Evolutionary conservation across 2,888 invertebrate genomes (phyloP), one percentile per base, ranked within the genome.

Genomic region (Subacronicta megacephala): DNA sequence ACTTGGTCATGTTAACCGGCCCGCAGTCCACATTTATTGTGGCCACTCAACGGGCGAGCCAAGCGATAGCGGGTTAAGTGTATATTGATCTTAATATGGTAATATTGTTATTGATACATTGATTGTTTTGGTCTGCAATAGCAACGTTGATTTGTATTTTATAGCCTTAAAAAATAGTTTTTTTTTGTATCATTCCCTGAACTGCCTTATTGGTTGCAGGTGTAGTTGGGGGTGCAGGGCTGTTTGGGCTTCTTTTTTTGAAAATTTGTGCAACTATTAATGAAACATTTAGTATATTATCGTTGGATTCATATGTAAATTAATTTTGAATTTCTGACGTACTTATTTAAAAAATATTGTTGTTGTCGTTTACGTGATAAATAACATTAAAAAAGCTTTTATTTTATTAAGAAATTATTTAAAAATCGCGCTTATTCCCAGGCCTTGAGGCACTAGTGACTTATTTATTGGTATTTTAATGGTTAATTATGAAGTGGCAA

Each of bases 31-130:
- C 42, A 56, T 59, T 64, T 62, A 72, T 68, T 63, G 68, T 72
- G 61, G 57, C 45, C 59, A 69, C 63, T 62, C 62, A 62, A 64
- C 59, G 52, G 55, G 62, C 61, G 63, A 63, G 62, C 64, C 54
- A 47, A 45, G 46, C 55, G 61, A 62, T 66, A 57, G 60, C 52
- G 59, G 47, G 63, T 64, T 72, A 64, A 70, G 72, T 64, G 70
- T 42, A 54, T 59, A 58, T 47, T 61, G 55, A 50, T 47, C 38
- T 47, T 44, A 47, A 35, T 60, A 41, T 36, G 12, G 20, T 43
- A 38, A 38, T 52, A 59, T 49, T 49, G 42, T 37, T 52, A 59
- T 49, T 49, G 42, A 66, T 51, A 23, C 29, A 51, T 60, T 51
- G 33, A 26, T 45, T 2, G 16, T 43, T 40, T 42, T 46, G 12